Base-by-base conservation (phyloP, 2,797 vertebrate genomes). In the Hylomyscus alleni region DNA sequence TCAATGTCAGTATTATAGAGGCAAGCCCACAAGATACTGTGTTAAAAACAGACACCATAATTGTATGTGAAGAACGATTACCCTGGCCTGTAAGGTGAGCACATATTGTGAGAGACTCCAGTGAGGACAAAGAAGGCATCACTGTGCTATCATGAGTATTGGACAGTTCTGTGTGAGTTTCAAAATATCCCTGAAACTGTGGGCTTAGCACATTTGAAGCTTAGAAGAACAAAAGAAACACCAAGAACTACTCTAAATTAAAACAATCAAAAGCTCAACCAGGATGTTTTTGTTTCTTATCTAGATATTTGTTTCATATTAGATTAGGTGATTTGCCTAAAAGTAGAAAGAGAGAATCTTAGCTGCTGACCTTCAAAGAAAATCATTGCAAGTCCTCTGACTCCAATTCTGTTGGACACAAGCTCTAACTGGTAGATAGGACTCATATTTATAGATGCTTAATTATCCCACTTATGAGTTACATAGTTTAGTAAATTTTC, bases 401-500 rank as follows among this genome's bases (percentile, higher is more conserved):
- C 8, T 89, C 34, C 83, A 72, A 69, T 85, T 60, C 44, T 83
- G 58, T 54, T 31, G 24, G 52, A 91, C 76, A 37, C 54, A 58
- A 26, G 37, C 84, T 77, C 34, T 90, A 40, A 77, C 24, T 54
- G 13, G 81, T 26, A 37, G 9, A 17, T 52, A 89, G 93, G 52
- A 60, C 3, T 82, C 56, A 9, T 37, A 69, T 85, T 87, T 77
- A 84, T 56, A 31, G 90, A 60, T 37, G 5, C 1, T 31, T 88
- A 93, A n/a, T 58, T 40, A 81, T 50, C 0, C 22, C 50, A 50
- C 62, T 87, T 60, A 90, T 2, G 9, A 19, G 31, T 87, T 77
- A 62, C 37, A 13, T 26, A 75, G 12, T 93, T 97, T 93, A 94
- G 34, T 89, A 93, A 92, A 34, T 93, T 89, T 19, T 60, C 37